Conservation (phyloP, 1,140 invertebrate genomes). For the Heliconius congener region DNA sequence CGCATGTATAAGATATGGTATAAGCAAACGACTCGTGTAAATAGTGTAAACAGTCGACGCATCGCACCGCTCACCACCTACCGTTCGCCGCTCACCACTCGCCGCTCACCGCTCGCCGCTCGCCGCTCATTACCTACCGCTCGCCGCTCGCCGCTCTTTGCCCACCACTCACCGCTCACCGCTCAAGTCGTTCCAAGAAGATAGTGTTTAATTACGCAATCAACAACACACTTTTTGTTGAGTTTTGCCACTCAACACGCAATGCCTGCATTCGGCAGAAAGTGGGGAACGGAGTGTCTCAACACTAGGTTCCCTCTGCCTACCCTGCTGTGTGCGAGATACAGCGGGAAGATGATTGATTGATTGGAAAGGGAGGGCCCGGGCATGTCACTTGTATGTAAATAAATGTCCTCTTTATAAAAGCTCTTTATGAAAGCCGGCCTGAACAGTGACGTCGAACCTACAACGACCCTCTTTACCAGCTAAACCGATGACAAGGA, state of each 20-base stretch:
- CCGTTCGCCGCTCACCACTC: neutral
- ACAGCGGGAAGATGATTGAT: no score
- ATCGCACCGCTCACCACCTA: neutral
- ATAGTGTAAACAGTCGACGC: neutral
- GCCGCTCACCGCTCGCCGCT: neutral
- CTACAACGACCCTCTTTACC: conserved; percentile 1
- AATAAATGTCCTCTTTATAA: neutral
- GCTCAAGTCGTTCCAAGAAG: neutral
- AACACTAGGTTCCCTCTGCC: no score
- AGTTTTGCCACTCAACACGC: neutral
- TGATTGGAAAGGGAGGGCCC: no score
- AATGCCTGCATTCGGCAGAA: no score
- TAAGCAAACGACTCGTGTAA: neutral
- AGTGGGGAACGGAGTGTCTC: no score
- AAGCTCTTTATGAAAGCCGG: neutral
- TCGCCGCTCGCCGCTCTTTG: neutral
- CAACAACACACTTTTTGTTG: conserved; percentile 18
- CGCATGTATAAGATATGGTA: neutral
- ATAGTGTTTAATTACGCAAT: conserved; percentile 2
- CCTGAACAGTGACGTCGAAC: neutral
- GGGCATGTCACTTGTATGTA: neutral
- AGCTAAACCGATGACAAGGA: neutral
- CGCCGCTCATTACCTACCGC: neutral
- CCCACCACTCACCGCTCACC: neutral
- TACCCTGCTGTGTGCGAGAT: no score